A percentile compares a stretch with the other conserved stretches of the same genome.
Evolutionary conservation across 2,888 invertebrate species (phyloP).

Genomic region (Tenthredo notha): DNA sequence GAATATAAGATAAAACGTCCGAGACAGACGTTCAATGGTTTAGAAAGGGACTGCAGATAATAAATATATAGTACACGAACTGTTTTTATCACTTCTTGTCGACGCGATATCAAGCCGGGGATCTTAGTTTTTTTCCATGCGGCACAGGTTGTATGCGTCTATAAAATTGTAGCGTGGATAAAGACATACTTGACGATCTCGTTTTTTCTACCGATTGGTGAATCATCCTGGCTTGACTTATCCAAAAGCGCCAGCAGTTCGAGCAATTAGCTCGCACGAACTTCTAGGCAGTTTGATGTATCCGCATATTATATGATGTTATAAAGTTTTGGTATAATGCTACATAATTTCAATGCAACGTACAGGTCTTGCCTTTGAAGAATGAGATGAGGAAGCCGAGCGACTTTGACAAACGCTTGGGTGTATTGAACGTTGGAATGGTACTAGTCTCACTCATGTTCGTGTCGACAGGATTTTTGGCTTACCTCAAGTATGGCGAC

Average conservation of each 20-base stretch:
- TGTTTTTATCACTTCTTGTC: not conserved
- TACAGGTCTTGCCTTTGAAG: constrained; percentile 94
- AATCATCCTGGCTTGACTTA: not conserved
- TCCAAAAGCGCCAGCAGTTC: not conserved
- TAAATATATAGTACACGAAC: not conserved
- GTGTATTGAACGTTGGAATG: constrained; percentile 96
- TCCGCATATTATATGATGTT: constrained; percentile 45
- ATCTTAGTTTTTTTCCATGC: not conserved
- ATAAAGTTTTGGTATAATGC: not conserved
- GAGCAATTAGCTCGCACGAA: not conserved
- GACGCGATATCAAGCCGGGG: not conserved
- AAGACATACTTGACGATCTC: not conserved
- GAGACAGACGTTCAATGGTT: not conserved
- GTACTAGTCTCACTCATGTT: constrained; percentile 88
- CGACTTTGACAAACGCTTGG: constrained; percentile 88
- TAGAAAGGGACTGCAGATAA: not conserved
- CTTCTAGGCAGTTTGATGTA: not conserved
- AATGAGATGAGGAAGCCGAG: constrained; percentile 92
- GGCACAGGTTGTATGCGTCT: not conserved
- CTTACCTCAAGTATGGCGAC: constrained; percentile 94
- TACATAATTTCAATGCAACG: constrained; percentile 52
- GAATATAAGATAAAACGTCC: no score
- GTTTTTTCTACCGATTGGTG: not conserved
- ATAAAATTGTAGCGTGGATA: not conserved
- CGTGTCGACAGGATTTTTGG: constrained; percentile 90